phyloP scores from a whole-genome alignment of 2,113 vertebrate species.

The Sander lucioperca region DNA sequence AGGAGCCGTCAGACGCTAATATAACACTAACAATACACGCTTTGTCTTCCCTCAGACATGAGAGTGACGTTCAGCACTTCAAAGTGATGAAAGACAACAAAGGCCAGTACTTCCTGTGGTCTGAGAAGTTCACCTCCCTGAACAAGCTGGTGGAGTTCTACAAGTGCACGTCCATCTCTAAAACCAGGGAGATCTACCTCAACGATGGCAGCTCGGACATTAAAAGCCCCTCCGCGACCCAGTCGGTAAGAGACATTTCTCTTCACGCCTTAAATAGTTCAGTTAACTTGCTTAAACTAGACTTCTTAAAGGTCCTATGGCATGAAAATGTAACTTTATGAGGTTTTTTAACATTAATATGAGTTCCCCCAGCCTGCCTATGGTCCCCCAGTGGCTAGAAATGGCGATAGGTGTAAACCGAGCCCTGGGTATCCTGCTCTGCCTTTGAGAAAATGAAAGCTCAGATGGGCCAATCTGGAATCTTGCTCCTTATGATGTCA shows the following conservation, averaged over 20 bases:
- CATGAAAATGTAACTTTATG: too few relatives aligned
- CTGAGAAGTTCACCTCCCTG: slow-evolving; percentile 93
- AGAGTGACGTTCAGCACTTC: slow-evolving; percentile 96
- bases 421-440: too few relatives aligned
- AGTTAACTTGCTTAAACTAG: neutral
- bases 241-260: slow-evolving; percentile 29
- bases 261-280: neutral
- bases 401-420: too few relatives aligned
- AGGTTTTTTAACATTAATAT: too few relatives aligned
- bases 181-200: slow-evolving; percentile 91
- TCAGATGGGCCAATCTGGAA: too few relatives aligned
- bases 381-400: too few relatives aligned
- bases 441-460: too few relatives aligned
- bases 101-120: slow-evolving; percentile 94
- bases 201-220: slow-evolving; percentile 83
- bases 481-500: too few relatives aligned
- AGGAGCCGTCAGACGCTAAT: neutral
- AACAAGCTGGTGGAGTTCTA: slow-evolving; percentile 97
- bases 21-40: neutral
- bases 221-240: slow-evolving; percentile 2
- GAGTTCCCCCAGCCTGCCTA: too few relatives aligned
- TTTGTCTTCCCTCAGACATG: slow-evolving; percentile 84
- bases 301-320: too few relatives aligned
- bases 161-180: slow-evolving; percentile 91
- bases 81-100: slow-evolving; percentile 94